These are phyloP conservation scores for Galagoides demidoff DNA, from an alignment of 2,797 vertebrate species.

Conservation along the genomic window DNA sequence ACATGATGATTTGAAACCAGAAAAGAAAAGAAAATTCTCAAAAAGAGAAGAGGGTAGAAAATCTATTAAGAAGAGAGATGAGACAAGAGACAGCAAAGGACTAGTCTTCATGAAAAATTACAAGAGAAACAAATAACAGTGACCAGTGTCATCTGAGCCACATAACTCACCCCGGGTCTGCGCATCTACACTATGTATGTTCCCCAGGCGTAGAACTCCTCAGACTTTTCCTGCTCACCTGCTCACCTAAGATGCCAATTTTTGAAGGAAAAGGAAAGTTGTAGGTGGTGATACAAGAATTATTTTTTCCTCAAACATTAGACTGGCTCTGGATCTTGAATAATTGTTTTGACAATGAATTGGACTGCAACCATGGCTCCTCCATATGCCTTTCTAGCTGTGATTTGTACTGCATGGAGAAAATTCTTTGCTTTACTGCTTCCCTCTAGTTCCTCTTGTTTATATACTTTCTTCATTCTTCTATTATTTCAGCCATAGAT, in stretches of 20 bases:
- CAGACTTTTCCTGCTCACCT: neutral
- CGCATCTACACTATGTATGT: neutral
- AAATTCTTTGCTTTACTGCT: neutral
- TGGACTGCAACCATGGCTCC: too few relatives aligned
- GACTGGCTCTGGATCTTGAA: neutral
- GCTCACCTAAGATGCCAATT: neutral
- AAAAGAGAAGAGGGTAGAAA: neutral
- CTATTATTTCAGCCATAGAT: too few relatives aligned
- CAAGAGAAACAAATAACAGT: neutral
- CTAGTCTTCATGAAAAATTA: neutral
- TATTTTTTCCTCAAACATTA: neutral
- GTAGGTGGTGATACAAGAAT: neutral
- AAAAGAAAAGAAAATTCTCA: neutral
- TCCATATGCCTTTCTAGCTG: neutral
- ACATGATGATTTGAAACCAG: neutral
- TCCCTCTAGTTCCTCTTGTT: neutral
- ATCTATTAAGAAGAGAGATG: neutral
- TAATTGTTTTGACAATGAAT: neutral
- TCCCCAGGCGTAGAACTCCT: neutral
- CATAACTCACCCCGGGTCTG: rapidly evolving
- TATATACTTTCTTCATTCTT: neutral
- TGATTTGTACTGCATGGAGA: neutral
- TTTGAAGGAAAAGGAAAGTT: neutral
- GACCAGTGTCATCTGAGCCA: neutral
- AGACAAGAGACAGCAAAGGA: neutral